These are phyloP conservation scores for Leptura quadrifasciata DNA, from an alignment of 2,888 invertebrate genomes.

Conservation along the genomic window DNA sequence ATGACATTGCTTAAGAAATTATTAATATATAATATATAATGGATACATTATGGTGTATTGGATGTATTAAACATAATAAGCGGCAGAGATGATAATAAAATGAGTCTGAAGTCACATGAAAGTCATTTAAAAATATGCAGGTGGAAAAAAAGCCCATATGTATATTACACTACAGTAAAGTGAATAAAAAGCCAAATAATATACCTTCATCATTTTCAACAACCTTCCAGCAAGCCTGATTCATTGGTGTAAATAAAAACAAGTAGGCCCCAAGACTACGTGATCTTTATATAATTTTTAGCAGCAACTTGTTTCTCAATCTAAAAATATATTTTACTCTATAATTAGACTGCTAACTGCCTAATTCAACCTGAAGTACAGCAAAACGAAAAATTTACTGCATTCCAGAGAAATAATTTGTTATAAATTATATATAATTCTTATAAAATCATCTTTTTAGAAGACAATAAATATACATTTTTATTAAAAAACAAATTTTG, in stretches of 20 bases:
- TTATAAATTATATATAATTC: neutral
- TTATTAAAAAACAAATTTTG: neutral
- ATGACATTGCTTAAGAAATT: too few relatives aligned
- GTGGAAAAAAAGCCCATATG: constrained; percentile 27
- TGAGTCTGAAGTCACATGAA: constrained; percentile 29
- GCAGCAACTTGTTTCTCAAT: constrained; percentile 43
- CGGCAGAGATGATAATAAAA: constrained; percentile 13
- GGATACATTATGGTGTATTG: too few relatives aligned
- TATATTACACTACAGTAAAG: constrained; percentile 2
- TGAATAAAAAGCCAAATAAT: constrained; percentile 25
- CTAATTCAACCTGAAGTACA: neutral
- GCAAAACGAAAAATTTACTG: constrained; percentile 6
- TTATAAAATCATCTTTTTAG: neutral
- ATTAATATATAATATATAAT: too few relatives aligned
- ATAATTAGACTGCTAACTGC: constrained; percentile 46
- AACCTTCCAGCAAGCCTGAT: constrained; percentile 72
- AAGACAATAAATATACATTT: neutral
- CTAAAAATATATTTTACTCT: constrained; percentile 50
- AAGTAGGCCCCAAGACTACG: constrained; percentile 11
- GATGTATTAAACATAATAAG: neutral
- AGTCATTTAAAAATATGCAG: constrained; percentile 48
- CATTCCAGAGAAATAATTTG: neutral
- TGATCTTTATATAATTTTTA: constrained; percentile 44
- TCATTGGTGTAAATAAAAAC: constrained; percentile 60
- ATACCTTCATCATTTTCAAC: constrained; percentile 73